Evolutionary conservation across 2,888 invertebrate genomes (phyloP), one percentile per base, ranked within the genome.

Genomic region (Eupeodes latifasciatus): DNA sequence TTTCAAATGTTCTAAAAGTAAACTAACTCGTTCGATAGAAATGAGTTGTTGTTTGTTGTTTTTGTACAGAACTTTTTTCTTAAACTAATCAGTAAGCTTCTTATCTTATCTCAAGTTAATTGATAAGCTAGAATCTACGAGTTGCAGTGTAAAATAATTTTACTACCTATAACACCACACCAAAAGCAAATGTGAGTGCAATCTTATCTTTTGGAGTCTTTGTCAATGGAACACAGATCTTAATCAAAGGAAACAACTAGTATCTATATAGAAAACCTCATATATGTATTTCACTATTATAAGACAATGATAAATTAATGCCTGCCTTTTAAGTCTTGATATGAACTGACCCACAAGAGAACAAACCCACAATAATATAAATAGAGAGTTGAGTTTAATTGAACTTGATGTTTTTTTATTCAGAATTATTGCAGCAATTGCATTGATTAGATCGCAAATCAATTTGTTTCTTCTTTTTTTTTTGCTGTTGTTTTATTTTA

Each of bases 61-160:
- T n/a, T 14, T 49, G n/a, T 34, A 19, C 34, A 59, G 16, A 49
- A 61, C 71, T 77, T 77, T 77, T 40, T 5, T 14, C 7, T 27
- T 27, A 27, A 10, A 36, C 51, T 78, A 67, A 72, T 83, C 83
- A 59, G 34, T 1, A 36, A 51, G 19, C 16, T 49, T 59, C 49
- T 49, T 78, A 83, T 83, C 83, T 78, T 83, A 83, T 83, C 83
- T 66, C 12, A 3, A 1, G 27, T 27, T 27, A 27, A 27, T 27
- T 44, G 71, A 82, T 82, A 75, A 71, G 47, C 40, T 71, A 10
- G 5, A 49, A 66, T 66, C 64, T 27, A 49, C 9, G 9, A 59
- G 16, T 67, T 27, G 59, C 61, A 69, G 11, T 64, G 34, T 27
- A 3, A 47, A 44, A 36, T 44, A 27, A 14, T 49, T 55, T 11